phyloP scores from a whole-genome alignment of 2,113 vertebrate genomes.

The Apeltes quadracus region DNA sequence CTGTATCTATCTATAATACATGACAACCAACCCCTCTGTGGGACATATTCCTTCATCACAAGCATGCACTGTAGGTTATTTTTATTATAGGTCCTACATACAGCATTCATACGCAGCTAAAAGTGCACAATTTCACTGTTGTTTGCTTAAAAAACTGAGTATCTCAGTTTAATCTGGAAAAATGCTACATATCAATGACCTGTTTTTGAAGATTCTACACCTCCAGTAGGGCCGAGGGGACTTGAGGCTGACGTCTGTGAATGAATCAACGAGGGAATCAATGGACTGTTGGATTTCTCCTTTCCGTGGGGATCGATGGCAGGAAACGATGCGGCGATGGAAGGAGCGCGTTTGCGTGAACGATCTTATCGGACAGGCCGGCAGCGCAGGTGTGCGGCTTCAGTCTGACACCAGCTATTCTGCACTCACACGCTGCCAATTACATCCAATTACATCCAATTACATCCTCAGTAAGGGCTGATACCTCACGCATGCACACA shows the following conservation, averaged over 20 bases:
- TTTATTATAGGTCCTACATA: no score
- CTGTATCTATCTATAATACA: no score
- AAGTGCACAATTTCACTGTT: not conserved
- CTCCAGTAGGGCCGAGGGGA: not conserved
- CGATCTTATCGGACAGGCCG: constrained; percentile 60
- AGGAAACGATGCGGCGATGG: constrained; percentile 11
- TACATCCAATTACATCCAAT: constrained; percentile 41
- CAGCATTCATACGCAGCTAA: no score
- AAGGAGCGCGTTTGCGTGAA: constrained; percentile 42
- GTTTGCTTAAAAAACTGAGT: not conserved
- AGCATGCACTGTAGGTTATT: no score
- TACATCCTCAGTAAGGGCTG: constrained; percentile 12
- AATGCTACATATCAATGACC: not conserved
- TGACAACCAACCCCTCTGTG: no score
- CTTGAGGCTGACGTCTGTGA: not conserved
- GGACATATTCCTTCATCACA: no score
- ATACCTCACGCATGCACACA: not conserved
- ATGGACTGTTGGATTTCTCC: not conserved
- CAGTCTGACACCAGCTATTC: constrained; percentile 49
- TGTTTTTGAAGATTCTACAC: not conserved
- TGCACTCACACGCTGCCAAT: constrained; percentile 25
- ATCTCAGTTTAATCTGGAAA: no score
- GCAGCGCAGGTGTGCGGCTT: constrained; percentile 32
- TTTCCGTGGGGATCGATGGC: not conserved
- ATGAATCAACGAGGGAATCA: no score